These are phyloP conservation scores for Fulica atra DNA, from an alignment of 2,113 vertebrate genomes.

Conservation along the genomic window DNA sequence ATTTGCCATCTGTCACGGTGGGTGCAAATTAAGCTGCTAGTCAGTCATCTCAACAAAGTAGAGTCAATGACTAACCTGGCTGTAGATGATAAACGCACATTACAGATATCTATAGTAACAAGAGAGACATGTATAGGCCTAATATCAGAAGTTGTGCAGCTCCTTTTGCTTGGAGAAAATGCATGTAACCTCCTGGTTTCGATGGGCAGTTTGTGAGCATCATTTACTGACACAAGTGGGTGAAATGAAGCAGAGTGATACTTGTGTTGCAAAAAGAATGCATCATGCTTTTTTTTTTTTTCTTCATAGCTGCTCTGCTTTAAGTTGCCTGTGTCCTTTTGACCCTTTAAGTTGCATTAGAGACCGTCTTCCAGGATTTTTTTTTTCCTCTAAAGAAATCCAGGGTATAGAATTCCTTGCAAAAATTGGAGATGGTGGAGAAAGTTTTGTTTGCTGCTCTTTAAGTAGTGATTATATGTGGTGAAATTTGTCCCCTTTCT, in stretches of 20 bases:
- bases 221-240: background rate
- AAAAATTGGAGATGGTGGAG: background rate
- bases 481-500: background rate
- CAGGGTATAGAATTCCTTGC: background rate
- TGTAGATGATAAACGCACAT: background rate
- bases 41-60: background rate
- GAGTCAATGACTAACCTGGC: background rate
- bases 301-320: background rate
- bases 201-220: background rate
- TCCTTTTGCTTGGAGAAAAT: background rate
- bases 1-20: background rate
- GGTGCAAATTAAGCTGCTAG: background rate
- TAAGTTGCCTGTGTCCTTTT: background rate
- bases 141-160: background rate
- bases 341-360: background rate
- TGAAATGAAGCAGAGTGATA: background rate
- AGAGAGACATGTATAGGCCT: background rate
- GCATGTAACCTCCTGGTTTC: background rate
- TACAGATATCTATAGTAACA: background rate
- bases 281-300: background rate
- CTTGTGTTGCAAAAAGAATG: background rate
- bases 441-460: background rate
- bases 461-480: background rate
- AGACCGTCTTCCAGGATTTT: background rate
- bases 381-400: background rate